Evolutionary conservation across 1,140 invertebrate species (phyloP).

Genomic region (Megalonaias nervosa): DNA sequence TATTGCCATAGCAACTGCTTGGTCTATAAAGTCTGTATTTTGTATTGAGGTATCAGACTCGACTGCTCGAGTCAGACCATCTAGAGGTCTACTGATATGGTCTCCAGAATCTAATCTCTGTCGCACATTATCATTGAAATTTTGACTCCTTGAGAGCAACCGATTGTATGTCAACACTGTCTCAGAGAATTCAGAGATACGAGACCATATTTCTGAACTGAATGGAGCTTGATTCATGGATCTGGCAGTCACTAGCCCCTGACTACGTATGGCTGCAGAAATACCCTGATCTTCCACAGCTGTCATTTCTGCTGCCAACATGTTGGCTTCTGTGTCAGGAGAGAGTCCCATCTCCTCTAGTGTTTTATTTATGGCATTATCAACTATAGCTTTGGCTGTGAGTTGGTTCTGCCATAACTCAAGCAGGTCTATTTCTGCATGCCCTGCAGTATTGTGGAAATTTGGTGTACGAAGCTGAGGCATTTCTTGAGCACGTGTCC

Average conservation of each 20-base stretch:
- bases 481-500: conserved; percentile 9
- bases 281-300: conserved; percentile 79
- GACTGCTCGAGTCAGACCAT: not conserved
- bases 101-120: not conserved
- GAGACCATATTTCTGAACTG: not conserved
- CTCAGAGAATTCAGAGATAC: not conserved
- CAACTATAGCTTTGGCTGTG: conserved; percentile 80
- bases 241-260: conserved; percentile 70
- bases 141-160: not conserved
- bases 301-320: conserved; percentile 75
- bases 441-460: conserved; percentile 10
- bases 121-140: not conserved
- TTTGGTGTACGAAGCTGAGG: not conserved
- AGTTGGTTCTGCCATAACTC: conserved; percentile 80
- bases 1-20: conserved; percentile 28
- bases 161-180: not conserved
- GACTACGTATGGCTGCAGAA: conserved; percentile 77
- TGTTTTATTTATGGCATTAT: conserved; percentile 82
- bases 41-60: not conserved
- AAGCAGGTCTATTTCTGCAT: conserved; percentile 6
- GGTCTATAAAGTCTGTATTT: conserved; percentile 19
- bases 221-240: not conserved
- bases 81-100: not conserved
- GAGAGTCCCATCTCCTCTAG: conserved; percentile 77
- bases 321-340: conserved; percentile 73